Base-by-base conservation (phyloP, 2,797 vertebrate genomes). In the Gallinago nigripennis region DNA sequence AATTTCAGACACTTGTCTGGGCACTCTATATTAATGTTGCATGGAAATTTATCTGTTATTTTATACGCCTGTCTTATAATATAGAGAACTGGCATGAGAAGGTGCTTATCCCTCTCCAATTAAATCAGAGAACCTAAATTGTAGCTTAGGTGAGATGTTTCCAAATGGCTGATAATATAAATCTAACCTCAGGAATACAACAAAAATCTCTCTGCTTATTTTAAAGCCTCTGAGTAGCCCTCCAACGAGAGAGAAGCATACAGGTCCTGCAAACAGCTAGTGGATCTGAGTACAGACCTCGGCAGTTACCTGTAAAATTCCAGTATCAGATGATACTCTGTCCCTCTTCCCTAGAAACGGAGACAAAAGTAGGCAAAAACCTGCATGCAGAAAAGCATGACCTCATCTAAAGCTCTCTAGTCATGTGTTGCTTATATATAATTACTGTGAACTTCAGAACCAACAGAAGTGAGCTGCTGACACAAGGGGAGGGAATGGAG, bases 381-480 rank as follows among this genome's bases (percentile, higher is more conserved):
- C 45, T 53, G 31, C 1, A 4, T 17, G 27, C 7, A 56, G 86
- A 83, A 90, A 56, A 75, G 9, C 7, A 25, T 61, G 41, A 68
- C 31, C 19, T 90, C 61, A 33, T 85, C 77, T 88, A 58, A 69
- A 87, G 6, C 23, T 64, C 45, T 68, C 15, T 53, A 58, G 57
- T 72, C 48, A 53, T 68, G 33, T 68, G n/a, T 57, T 91, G 39
- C 41, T 89, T 80, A 12, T 66, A 31, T 50, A 25, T 54, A 60
- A 82, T 64, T 53, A 23, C 56, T 70, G 25, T 78, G 57, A 78
- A 80, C 21, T 79, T 83, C 79, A 92, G 72, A 86, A 78, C 8
- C 27, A 64, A 11, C 21, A 45, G 35, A 65, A 72, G 43, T 11
- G 56, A 75, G 37, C 14, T 79, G 63, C 61, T 88, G 77, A 63